phyloP scores from a whole-genome alignment of 2,113 vertebrate genomes.

The Gallinago paraguaiae region DNA sequence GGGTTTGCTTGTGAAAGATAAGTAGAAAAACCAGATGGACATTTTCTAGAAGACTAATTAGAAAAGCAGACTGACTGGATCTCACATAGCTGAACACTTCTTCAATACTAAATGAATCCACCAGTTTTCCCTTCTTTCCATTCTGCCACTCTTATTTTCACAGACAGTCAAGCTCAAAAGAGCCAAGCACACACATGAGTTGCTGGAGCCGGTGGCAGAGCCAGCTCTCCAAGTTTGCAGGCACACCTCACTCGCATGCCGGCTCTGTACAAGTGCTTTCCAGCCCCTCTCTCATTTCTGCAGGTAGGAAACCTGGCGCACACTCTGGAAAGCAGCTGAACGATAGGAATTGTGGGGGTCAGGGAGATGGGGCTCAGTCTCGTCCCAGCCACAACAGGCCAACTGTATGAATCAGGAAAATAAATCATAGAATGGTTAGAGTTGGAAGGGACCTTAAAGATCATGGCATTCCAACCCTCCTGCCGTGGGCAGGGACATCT shows the following conservation, averaged over 20 bases:
- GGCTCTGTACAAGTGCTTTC: background rate
- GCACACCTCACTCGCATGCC: accelerated
- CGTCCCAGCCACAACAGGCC: background rate
- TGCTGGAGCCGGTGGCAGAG: accelerated
- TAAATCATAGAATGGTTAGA: background rate
- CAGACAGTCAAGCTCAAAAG: background rate
- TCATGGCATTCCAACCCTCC: too few relatives aligned
- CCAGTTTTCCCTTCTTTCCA: background rate
- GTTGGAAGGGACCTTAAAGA: too few relatives aligned
- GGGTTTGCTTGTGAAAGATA: background rate
- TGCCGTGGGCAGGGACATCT: too few relatives aligned
- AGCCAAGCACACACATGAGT: accelerated
- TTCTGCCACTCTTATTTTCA: background rate
- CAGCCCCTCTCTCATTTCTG: background rate
- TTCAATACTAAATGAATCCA: background rate
- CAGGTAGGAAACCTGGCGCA: background rate
- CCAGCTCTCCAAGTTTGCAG: background rate
- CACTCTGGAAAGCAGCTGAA: background rate
- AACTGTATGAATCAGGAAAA: accelerated
- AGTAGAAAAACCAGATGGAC: background rate
- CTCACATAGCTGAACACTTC: background rate
- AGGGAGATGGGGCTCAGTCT: background rate
- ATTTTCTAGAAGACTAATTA: background rate
- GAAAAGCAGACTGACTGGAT: background rate
- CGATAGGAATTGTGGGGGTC: accelerated